phyloP scores from a whole-genome alignment of 2,888 invertebrate genomes.

The Lycophotia porphyrea region DNA sequence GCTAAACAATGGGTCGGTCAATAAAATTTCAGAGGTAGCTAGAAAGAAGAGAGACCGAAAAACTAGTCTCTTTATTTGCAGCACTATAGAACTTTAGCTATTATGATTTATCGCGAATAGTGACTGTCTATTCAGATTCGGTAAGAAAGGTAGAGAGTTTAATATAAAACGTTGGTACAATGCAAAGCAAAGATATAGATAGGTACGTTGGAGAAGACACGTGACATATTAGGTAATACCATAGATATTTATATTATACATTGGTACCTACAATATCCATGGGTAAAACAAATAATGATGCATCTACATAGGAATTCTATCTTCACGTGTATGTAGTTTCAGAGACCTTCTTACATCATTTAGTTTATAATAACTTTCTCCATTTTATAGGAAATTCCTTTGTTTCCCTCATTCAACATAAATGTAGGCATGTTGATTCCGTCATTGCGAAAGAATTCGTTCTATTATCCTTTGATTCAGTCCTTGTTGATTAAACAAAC shows the following conservation, averaged over 20 bases:
- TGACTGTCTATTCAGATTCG: not conserved
- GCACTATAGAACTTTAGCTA: not conserved
- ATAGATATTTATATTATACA: not conserved
- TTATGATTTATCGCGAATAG: not conserved
- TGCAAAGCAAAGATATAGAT: not conserved
- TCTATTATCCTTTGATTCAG: constrained; percentile 59
- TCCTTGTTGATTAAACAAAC: constrained; percentile 58
- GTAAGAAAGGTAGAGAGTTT: not conserved
- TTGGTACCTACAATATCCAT: not conserved
- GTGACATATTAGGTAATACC: not conserved
- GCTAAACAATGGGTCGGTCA: not conserved
- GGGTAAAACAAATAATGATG: constrained; percentile 8
- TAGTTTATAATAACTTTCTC: constrained; percentile 55
- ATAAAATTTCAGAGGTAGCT: not conserved
- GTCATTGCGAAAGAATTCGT: constrained; percentile 43
- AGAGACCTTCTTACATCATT: constrained; percentile 13
- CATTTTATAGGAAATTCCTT: constrained; percentile 59
- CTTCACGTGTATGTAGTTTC: not conserved
- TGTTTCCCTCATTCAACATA: constrained; percentile 52
- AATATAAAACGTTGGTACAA: not conserved
- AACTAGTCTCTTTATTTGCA: too few relatives aligned
- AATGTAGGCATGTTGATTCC: constrained; percentile 47
- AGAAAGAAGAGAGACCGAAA: not conserved
- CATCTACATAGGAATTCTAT: constrained; percentile 26
- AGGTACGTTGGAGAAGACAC: not conserved